Conservation (phyloP, 2,797 vertebrate genomes). For the Sebastes hopkinsi region DNA sequence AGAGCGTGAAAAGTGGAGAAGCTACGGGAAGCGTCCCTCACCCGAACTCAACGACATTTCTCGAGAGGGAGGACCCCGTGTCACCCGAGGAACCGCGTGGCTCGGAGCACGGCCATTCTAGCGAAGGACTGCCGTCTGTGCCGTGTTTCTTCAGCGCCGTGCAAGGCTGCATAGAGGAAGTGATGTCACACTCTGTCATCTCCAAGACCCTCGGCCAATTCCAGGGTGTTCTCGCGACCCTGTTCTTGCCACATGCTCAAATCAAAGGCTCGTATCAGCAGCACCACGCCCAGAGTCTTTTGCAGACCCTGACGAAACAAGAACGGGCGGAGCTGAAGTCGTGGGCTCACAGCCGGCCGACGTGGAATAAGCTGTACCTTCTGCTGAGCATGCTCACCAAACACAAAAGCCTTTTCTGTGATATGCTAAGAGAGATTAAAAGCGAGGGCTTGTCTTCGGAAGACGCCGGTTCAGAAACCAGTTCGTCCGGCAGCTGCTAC, state of each 20-base stretch:
- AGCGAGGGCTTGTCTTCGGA: constrained; percentile 26
- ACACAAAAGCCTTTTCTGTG: constrained; percentile 55
- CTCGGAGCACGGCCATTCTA: background rate
- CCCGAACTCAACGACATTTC: constrained; percentile 70
- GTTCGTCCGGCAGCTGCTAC: constrained; percentile 1
- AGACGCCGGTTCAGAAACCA: constrained; percentile 21
- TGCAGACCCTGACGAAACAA: constrained; percentile 41
- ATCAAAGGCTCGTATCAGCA: background rate
- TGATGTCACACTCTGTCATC: constrained; percentile 68
- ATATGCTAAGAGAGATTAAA: constrained; percentile 50
- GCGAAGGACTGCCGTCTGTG: constrained; percentile 53
- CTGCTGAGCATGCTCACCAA: constrained; percentile 60
- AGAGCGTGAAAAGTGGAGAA: constrained; percentile 31
- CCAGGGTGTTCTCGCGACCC: constrained; percentile 53
- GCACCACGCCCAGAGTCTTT: constrained; percentile 21
- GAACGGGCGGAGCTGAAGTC: constrained; percentile 55
- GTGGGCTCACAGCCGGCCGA: constrained; percentile 59
- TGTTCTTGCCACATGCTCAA: constrained; percentile 28
- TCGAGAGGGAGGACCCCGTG: constrained; percentile 60
- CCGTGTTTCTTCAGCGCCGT: constrained; percentile 79
- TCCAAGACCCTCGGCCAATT: constrained; percentile 67
- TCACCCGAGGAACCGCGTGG: constrained; percentile 44
- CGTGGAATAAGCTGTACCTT: constrained; percentile 70
- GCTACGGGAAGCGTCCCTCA: constrained; percentile 31
- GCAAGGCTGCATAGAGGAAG: constrained; percentile 75